Base-by-base conservation (phyloP, 2,797 vertebrate species). In the Rhyacichthys aspro region DNA sequence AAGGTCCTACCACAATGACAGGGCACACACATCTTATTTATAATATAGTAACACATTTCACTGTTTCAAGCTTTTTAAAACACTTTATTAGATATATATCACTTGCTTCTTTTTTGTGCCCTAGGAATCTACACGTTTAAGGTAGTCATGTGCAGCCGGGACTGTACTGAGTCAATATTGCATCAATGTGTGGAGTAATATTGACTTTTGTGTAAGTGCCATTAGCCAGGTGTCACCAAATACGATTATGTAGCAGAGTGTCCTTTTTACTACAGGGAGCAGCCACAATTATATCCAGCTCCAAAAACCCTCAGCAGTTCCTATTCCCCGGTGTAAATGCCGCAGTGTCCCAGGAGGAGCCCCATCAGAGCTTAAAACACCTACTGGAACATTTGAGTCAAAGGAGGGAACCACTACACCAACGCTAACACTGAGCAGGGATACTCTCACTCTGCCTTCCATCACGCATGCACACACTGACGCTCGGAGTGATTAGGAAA, bases 111-210 rank as follows among this genome's bases (percentile, higher is more conserved):
- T 10, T 6, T 34, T 33, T 34, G 18, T n/a, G 39, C 37, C 10
- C 9, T 43, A 19, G 36, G 61, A 71, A 63, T 62, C 56, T 66
- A 58, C 62, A 57, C 38, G 62, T 71, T 44, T 46, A 67, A 61
- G 73, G 71, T 74, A 69, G 70, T 74, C 78, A 82, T 72, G 68
- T 66, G 47, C 69, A 79, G 45, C 65, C 49, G 79, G 76, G 59
- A 61, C 62, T 1, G 6, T 32, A 78, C 60, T 16, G 53, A 75
- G 81, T 86, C 79, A 83, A 86, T 83, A 81, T 44, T 71, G 65
- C 67, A 77, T 79, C 79, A 80, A 67, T 72, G 76, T 74, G 77
- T 58, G 61, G 54, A 74, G 68, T 57, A 84, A 87, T 83, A 86
- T 85, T 84, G 87, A 86, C 76, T 79, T 81, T 83, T 66, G 70